These are phyloP conservation scores for Drosophila lacertosa DNA, from an alignment of 1,140 invertebrate species.

Conservation along the genomic window DNA sequence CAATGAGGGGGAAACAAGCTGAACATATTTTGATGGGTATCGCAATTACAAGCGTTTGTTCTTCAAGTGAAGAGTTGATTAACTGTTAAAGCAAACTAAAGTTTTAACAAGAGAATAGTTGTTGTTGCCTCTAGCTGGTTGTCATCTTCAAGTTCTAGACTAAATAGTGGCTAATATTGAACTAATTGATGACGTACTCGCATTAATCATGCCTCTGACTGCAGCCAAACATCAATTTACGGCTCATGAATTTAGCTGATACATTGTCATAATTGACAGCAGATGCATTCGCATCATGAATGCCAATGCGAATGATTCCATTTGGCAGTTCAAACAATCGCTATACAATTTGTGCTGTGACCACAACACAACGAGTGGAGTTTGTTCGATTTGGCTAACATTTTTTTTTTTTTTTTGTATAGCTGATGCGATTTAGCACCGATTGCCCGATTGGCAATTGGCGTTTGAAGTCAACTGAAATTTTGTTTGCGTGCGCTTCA, in stretches of 20 bases:
- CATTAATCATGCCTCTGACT: neutral
- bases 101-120: no score
- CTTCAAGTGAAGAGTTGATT: no score
- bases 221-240: constrained; percentile 51
- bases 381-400: constrained; percentile 67
- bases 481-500: constrained; percentile 55
- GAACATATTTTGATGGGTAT: constrained; percentile 1
- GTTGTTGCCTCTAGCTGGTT: no score
- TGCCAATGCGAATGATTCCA: neutral
- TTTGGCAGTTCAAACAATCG: constrained; percentile 54
- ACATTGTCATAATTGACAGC: constrained; percentile 15
- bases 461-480: constrained; percentile 51
- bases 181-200: constrained; percentile 16
- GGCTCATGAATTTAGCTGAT: constrained; percentile 55
- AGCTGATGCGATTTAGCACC: constrained; percentile 40
- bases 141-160: no score
- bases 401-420: constrained; percentile 49
- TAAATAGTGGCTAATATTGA: constrained; percentile 61
- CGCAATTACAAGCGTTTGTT: no score
- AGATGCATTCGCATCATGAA: constrained; percentile 7
- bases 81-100: no score
- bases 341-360: constrained; percentile 57
- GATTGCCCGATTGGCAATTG: constrained; percentile 38
- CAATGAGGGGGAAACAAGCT: neutral
- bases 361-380: constrained; percentile 24